Conservation (phyloP, 1,140 invertebrate species). For the Dinoponera quadriceps region DNA sequence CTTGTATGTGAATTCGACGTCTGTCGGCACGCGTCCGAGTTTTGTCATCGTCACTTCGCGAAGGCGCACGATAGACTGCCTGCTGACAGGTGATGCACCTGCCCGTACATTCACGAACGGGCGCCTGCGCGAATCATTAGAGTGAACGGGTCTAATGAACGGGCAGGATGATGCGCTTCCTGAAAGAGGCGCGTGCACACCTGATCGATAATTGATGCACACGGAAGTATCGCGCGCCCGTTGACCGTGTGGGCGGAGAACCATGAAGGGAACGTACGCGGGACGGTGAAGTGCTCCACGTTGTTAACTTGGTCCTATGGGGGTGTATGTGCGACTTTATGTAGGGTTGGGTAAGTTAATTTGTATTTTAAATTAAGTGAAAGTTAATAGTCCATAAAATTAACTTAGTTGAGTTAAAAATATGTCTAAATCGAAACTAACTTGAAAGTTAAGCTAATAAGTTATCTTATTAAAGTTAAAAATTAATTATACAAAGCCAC, state of each 20-base stretch:
- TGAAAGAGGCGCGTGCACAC: slow-evolving; percentile 6
- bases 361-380: no score
- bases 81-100: not conserved
- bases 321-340: no score
- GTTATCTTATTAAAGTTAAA: no score
- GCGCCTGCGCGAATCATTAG: slow-evolving; percentile 45
- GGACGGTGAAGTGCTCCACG: no score
- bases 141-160: not conserved
- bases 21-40: not conserved
- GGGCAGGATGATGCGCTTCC: not conserved
- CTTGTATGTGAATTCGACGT: not conserved
- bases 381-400: no score
- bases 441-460: no score
- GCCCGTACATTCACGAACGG: not conserved
- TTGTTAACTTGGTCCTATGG: no score
- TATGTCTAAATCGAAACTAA: no score
- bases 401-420: no score
- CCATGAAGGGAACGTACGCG: no score
- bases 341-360: not conserved
- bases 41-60: not conserved
- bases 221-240: not conserved
- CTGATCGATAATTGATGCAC: not conserved
- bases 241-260: not conserved
- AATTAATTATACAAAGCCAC: no score
- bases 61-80: not conserved